Evolutionary conservation across 1,140 invertebrate species (phyloP).

Genomic region (Pachyrhynchus sulphureomaculatus): DNA sequence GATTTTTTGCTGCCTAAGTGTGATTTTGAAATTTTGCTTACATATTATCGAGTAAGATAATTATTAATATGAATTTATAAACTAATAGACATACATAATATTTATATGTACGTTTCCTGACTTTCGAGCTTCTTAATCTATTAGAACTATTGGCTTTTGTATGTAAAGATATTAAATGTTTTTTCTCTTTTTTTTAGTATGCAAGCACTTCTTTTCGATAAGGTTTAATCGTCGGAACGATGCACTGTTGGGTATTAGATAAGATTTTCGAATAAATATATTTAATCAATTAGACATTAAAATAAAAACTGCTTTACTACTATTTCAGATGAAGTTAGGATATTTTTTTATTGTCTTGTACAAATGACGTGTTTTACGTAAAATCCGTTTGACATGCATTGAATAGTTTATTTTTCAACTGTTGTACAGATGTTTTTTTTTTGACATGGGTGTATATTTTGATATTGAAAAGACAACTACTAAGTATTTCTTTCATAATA

Average conservation of each 20-base stretch:
- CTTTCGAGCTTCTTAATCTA: conserved; percentile 12
- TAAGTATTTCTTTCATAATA: neutral
- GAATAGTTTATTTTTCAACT: neutral
- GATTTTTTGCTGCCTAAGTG: no score
- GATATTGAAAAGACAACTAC: neutral
- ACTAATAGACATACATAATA: neutral
- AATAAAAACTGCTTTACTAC: conserved; percentile 15
- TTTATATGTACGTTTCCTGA: conserved; percentile 8
- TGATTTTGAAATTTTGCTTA: no score
- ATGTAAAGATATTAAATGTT: conserved; percentile 11
- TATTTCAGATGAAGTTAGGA: conserved; percentile 8
- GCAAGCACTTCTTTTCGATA: conserved; percentile 8
- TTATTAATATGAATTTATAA: neutral
- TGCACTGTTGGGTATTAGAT: conserved; percentile 29
- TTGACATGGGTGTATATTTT: neutral
- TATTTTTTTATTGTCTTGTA: conserved; percentile 22
- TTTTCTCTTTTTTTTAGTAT: conserved; percentile 4
- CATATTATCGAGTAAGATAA: neutral
- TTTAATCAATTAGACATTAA: conserved; percentile 15
- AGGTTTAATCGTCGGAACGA: conserved; percentile 8
- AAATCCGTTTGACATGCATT: conserved; percentile 1
- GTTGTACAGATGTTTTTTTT: neutral
- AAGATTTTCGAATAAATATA: conserved; percentile 21
- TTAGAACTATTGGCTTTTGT: conserved; percentile 15
- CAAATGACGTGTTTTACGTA: conserved; percentile 1